These are phyloP conservation scores for Hypsibius dujardini DNA, from an alignment of 1,140 invertebrate species.

Conservation along the genomic window DNA sequence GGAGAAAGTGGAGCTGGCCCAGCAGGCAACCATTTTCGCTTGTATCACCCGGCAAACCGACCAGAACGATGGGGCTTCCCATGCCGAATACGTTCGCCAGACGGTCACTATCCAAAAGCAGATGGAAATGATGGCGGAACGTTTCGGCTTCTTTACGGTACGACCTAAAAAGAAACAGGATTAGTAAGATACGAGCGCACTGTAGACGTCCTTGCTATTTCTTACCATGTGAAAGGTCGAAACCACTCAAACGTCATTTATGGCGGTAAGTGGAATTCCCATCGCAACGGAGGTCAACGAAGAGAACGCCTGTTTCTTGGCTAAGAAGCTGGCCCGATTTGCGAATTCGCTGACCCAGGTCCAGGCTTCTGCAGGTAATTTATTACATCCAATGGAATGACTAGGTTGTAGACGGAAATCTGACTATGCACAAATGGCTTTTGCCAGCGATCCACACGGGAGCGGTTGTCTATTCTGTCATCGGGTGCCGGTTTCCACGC, in stretches of 20 bases:
- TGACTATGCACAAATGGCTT: too few relatives aligned
- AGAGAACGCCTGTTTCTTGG: background rate
- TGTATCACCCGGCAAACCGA: too few relatives aligned
- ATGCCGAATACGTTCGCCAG: background rate
- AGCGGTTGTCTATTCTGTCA: background rate
- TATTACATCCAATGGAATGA: background rate
- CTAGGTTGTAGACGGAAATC: background rate
- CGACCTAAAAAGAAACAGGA: background rate
- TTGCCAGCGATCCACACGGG: background rate
- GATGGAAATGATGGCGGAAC: background rate
- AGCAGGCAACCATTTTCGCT: background rate
- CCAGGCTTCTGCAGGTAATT: background rate
- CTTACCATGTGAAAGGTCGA: too few relatives aligned
- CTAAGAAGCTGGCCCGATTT: background rate
- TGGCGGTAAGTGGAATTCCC: background rate
- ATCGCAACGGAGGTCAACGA: background rate
- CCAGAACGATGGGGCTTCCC: background rate
- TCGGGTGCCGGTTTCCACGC: background rate
- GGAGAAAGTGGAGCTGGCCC: background rate
- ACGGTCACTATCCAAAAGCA: background rate
- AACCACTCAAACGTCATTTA: background rate
- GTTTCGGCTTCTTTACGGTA: constrained; percentile 4
- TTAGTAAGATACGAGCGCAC: too few relatives aligned
- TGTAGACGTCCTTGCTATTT: too few relatives aligned
- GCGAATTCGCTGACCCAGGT: background rate